Conservation (phyloP, 2,888 invertebrate genomes). For the Merodon equestris region DNA sequence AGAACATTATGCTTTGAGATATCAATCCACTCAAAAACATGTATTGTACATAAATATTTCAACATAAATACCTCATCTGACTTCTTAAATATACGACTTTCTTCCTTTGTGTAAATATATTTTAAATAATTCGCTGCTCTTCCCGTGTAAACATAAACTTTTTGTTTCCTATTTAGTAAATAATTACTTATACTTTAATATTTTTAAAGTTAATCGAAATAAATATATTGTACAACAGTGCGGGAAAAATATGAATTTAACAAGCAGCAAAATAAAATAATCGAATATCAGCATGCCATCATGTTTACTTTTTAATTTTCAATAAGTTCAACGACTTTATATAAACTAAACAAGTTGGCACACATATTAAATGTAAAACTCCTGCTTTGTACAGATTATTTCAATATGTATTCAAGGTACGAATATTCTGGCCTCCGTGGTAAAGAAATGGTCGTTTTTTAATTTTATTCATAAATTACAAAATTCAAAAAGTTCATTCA, state of each 20-base stretch:
- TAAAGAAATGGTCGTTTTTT: slow-evolving; percentile 2
- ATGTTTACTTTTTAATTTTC: slow-evolving; percentile 16
- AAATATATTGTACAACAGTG: too few species aligned
- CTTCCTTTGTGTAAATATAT: slow-evolving; percentile 52
- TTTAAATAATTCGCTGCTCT: slow-evolving; percentile 21
- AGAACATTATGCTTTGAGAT: slow-evolving; percentile 45
- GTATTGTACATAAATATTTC: too few species aligned
- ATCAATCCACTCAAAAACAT: slow-evolving; percentile 42
- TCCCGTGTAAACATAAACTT: slow-evolving; percentile 56
- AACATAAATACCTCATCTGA: slow-evolving; percentile 20
- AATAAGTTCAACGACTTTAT: slow-evolving; percentile 8
- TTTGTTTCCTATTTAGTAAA: slow-evolving; percentile 25
- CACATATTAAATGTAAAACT: slow-evolving; percentile 22
- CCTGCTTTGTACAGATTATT: slow-evolving; percentile 1
- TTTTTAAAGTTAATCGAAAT: too few species aligned
- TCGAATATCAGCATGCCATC: background rate
- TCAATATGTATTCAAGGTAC: slow-evolving; percentile 29
- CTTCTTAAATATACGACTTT: slow-evolving; percentile 43
- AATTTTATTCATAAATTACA: background rate
- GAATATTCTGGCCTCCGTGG: slow-evolving; percentile 44
- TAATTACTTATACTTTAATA: too few species aligned
- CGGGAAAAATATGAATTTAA: too few species aligned
- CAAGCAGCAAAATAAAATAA: background rate
- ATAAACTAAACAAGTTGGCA: slow-evolving; percentile 39
- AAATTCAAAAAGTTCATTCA: too few species aligned